These are phyloP conservation scores for Drosophila bipectinata DNA, from an alignment of 1,140 invertebrate genomes.

Conservation along the genomic window DNA sequence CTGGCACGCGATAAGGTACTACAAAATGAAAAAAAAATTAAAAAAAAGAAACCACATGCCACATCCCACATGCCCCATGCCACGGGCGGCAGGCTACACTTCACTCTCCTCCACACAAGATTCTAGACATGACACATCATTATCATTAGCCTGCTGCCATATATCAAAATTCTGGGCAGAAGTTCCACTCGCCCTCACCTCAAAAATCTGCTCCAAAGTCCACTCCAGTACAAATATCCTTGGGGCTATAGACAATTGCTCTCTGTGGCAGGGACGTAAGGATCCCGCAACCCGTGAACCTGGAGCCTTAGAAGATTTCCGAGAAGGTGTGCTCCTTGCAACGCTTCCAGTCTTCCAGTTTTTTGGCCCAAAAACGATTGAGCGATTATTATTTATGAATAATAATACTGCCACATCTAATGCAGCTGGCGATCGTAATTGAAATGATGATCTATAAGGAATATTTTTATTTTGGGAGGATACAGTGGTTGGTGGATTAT, in stretches of 20 bases:
- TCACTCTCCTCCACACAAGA: not conserved
- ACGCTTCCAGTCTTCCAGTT: slow-evolving; percentile 70
- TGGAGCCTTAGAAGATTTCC: slow-evolving; percentile 38
- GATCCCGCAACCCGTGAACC: not conserved
- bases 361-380: slow-evolving; percentile 2
- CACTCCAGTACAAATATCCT: slow-evolving; percentile 71
- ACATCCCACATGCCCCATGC: not conserved
- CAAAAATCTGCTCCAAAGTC: slow-evolving; percentile 64
- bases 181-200: slow-evolving; percentile 7
- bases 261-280: not conserved
- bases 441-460: slow-evolving; percentile 43
- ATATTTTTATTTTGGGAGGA: not conserved
- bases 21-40: not conserved
- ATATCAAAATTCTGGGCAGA: slow-evolving; percentile 52
- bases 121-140: slow-evolving; percentile 57
- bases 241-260: slow-evolving; percentile 63
- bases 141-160: slow-evolving; percentile 73
- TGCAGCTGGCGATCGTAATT: slow-evolving; percentile 64
- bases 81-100: not conserved
- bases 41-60: not conserved
- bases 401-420: slow-evolving; percentile 55
- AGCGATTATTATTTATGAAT: slow-evolving; percentile 44
- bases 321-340: slow-evolving; percentile 69
- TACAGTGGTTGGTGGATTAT: slow-evolving; percentile 29
- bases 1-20: slow-evolving; percentile 45